Evolutionary conservation across 2,888 invertebrate species (phyloP), one percentile per base, ranked within the genome.

Genomic region (Flexamia atlantica): DNA sequence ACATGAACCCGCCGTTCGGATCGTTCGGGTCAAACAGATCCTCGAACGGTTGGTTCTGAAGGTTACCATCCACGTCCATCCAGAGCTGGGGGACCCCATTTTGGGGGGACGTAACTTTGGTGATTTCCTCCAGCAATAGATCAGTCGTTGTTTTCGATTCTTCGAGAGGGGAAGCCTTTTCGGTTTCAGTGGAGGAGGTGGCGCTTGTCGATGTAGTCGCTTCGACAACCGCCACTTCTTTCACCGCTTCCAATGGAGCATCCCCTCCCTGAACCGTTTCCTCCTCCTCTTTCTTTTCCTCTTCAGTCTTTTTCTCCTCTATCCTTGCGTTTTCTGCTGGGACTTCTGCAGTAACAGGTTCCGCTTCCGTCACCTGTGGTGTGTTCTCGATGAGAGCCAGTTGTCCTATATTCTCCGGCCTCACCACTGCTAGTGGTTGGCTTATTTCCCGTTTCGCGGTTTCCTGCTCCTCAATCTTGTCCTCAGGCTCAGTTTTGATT

Each of bases 401-500:
- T 28, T 76, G 76, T 10, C 57, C 79, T 50, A 57, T 57, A n/a
- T 57, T 79, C 20, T 79, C 79, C 23, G 79, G 79, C 57, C 79
- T 53, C 14, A 79, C 79, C 30, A 79, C 79, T 12, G 79, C 79
- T 4, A 57, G 79, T 23, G 57, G 46, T 32, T 30, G 50, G 40
- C 12, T 50, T 25, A 28, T 0, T 25, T 50, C 76, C 20, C 30
- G 0, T n/a, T 50, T 46, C 28, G 9, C 42, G 5, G 23, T n/a
- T 32, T 74, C 74, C 32, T 28, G 68, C n/a, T 70, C 70, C 20
- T 70, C 70, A 9, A 40, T 9, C 40, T 36, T 70, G 2, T 20
- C 70, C 23, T 40, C 70, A 2, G 40, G 40, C 23, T 70, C 70
- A 36, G 3, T n/a, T 40, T 70, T 70, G 36, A 70, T 70, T 9